Evolutionary conservation across 2,113 vertebrate genomes (phyloP).

Genomic region (Collichthys lucidus): DNA sequence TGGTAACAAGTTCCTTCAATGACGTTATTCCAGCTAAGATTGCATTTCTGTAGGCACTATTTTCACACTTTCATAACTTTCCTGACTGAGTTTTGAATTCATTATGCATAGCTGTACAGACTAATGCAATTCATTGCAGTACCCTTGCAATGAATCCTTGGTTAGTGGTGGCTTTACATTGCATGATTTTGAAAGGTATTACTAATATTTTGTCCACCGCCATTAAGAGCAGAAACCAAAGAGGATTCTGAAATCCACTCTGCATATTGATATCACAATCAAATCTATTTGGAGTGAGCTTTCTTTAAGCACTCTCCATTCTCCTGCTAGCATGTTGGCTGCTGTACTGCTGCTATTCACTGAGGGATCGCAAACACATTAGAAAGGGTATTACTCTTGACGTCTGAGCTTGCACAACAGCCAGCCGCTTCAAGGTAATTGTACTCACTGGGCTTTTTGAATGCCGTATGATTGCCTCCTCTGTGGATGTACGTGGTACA

Average conservation of each 20-base stretch:
- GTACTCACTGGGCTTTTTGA: slow-evolving; percentile 54
- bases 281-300: slow-evolving; percentile 3
- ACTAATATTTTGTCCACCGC: not conserved
- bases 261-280: slow-evolving; percentile 10
- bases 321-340: slow-evolving; percentile 22
- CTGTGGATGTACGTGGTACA: slow-evolving; percentile 30
- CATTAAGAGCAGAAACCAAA: not conserved
- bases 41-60: not conserved
- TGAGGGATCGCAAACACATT: slow-evolving; percentile 43
- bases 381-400: slow-evolving; percentile 49
- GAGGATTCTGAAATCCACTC: slow-evolving; percentile 13
- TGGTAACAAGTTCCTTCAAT: not conserved
- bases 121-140: not conserved
- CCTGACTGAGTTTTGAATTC: not conserved
- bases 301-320: not conserved
- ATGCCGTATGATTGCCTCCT: slow-evolving; percentile 37
- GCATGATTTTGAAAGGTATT: not conserved
- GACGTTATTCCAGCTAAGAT: not conserved
- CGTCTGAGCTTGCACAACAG: slow-evolving; percentile 32
- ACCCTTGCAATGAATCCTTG: not conserved
- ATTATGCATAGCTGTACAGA: not conserved
- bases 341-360: slow-evolving; percentile 17
- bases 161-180: not conserved
- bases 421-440: slow-evolving; percentile 56
- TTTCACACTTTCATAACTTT: not conserved